Base-by-base conservation (phyloP, 2,888 invertebrate species). In the Scrobipalpa costella region DNA sequence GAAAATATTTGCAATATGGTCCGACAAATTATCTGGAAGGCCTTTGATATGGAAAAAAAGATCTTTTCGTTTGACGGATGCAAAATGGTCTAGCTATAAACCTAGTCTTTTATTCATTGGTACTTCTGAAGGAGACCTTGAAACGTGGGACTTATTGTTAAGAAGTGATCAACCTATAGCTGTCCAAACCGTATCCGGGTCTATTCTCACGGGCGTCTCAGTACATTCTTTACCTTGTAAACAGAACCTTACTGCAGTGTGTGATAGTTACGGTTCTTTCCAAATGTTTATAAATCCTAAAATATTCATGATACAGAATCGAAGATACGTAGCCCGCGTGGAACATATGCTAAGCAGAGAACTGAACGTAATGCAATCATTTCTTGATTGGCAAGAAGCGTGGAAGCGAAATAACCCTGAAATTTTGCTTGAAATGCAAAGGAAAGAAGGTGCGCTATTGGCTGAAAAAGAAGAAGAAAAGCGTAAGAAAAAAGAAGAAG, bases 101-200 rank as follows among this genome's bases (percentile, higher is more conserved):
- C 94, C 96, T 0, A 94, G 94, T 59, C 92, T 95, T 58, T 86
- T 97, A 64, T 95, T 94, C 76, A 82, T 97, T 63, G 92, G 94
- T 0, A 94, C 95, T 19, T 92, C 90, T 27, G 96, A 97, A 85
- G 97, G 97, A 2, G 93, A 92, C 64, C 86, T 96, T 13, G 97
- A 97, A 83, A 93, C 94, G 11, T 98, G 97, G 97, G 95, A 97
- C 85, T 85, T 97, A 64, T 83, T 95, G 64, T 85, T 94, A 58
- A 92, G 93, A 76, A 95, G 94, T 68, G 94, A 96, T 71, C 93
- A 93, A 68, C 93, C 96, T 0, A 93, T 93, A 66, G 92, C 95
- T 63, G 90, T 93, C 0, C 94, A 96, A 78, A 94, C 93, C 64
- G 84, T 95, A 17, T 95, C 96, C 2, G 94, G 94, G 1, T 91